These are phyloP conservation scores for Xenentodon cancila DNA, from an alignment of 2,797 vertebrate species.

Conservation along the genomic window DNA sequence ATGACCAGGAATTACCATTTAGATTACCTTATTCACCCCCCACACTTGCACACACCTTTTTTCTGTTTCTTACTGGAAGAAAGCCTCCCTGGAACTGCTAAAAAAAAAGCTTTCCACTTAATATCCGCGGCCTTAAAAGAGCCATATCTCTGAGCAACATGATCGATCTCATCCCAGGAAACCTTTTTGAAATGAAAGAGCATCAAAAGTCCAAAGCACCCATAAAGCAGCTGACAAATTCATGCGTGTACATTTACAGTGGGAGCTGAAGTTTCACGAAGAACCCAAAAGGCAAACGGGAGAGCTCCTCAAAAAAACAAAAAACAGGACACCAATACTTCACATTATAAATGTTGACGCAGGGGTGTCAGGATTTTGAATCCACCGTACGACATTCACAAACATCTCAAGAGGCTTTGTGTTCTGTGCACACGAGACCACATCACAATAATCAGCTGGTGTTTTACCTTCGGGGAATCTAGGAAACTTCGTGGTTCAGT, in stretches of 20 bases:
- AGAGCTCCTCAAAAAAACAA: too few species aligned
- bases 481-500: too few species aligned
- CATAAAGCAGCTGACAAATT: background rate
- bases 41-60: conserved; percentile 17
- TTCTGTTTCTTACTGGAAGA: conserved; percentile 26
- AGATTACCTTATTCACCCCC: conserved; percentile 28
- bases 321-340: too few species aligned
- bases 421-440: background rate
- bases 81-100: conserved; percentile 11
- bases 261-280: too few species aligned
- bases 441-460: too few species aligned
- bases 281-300: too few species aligned
- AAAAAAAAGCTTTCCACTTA: conserved; percentile 24
- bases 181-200: conserved; percentile 4
- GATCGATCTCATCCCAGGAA: conserved; percentile 28
- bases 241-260: background rate
- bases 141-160: conserved; percentile 27
- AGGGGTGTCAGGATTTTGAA: too few species aligned
- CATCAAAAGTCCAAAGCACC: conserved; percentile 3
- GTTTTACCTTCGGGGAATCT: too few species aligned
- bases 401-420: too few species aligned
- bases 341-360: too few species aligned
- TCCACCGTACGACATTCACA: too few species aligned
- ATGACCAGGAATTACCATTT: conserved; percentile 53
- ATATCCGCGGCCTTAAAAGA: conserved; percentile 34